Percentiles rank a stretch among this genome's conserved stretches.
Conservation (phyloP, 2,113 vertebrate genomes). For the Picathartes gymnocephalus region DNA sequence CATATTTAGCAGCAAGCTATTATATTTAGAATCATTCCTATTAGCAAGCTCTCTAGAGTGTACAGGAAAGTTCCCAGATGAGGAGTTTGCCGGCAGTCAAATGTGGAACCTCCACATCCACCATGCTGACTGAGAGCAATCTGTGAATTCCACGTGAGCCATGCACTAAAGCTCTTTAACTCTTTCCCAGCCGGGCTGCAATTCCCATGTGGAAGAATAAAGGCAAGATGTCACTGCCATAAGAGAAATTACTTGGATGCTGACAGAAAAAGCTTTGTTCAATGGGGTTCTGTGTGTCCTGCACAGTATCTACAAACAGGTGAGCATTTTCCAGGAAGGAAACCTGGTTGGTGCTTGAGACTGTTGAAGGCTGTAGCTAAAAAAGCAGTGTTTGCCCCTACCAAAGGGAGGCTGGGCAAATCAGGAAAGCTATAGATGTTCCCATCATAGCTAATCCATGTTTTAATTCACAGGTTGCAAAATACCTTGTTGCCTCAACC, state of each 20-base stretch:
- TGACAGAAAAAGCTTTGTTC: background rate
- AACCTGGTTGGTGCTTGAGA: background rate
- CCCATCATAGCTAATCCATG: background rate
- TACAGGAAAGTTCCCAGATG: background rate
- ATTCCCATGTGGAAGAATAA: background rate
- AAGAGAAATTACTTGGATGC: background rate
- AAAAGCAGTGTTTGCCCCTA: background rate
- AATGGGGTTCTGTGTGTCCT: background rate
- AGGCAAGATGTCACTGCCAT: background rate
- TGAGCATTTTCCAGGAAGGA: background rate
- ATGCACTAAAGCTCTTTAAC: background rate
- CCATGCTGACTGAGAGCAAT: background rate
- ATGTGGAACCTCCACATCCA: background rate
- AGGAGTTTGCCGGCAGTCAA: background rate
- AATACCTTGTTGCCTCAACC: background rate
- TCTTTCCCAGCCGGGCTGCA: background rate
- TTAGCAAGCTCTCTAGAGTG: background rate
- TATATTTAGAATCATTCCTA: background rate
- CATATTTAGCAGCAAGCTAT: background rate
- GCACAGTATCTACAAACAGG: background rate
- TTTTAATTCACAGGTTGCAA: background rate
- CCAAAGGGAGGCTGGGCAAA: background rate
- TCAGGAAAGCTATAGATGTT: background rate
- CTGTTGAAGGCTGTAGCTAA: background rate
- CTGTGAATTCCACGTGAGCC: background rate